Evolutionary conservation across 2,888 invertebrate genomes (phyloP).

Genomic region (Agrotis clavis): DNA sequence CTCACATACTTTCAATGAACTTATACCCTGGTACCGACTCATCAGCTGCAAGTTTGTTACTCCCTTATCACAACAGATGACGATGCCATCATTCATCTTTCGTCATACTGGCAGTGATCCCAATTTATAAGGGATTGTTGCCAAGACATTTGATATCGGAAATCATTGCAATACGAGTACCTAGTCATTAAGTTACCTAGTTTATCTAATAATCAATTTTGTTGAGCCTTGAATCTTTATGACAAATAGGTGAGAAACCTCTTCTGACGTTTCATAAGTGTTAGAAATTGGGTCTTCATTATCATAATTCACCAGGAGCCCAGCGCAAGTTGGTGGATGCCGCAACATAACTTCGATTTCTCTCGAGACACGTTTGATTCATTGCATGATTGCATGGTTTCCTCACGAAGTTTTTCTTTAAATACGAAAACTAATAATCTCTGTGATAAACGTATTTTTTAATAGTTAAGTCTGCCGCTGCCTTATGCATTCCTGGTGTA

Average conservation of each 20-base stretch:
- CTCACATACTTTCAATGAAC: conserved; percentile 44
- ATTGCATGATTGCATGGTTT: no score
- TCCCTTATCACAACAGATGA: conserved; percentile 7
- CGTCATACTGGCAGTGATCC: conserved; percentile 26
- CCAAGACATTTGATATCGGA: conserved; percentile 18
- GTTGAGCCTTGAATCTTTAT: background rate
- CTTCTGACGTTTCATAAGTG: no score
- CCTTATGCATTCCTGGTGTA: no score
- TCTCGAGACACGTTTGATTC: no score
- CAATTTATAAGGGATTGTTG: conserved; percentile 1
- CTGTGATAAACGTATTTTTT: background rate
- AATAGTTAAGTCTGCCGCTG: no score
- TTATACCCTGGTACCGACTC: conserved; percentile 22
- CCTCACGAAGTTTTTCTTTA: no score
- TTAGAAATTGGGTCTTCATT: no score
- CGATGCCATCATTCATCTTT: background rate
- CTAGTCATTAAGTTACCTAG: background rate
- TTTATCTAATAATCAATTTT: background rate
- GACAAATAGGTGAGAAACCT: background rate
- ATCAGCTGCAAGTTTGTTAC: conserved; percentile 30
- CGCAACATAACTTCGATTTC: no score
- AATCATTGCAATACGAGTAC: conserved; percentile 17
- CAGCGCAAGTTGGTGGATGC: no score
- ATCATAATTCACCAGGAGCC: no score
- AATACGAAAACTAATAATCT: background rate